Percentiles rank a stretch among this genome's conserved stretches.
Evolutionary conservation across 2,888 invertebrate genomes (phyloP).

Genomic region (Timema podura): DNA sequence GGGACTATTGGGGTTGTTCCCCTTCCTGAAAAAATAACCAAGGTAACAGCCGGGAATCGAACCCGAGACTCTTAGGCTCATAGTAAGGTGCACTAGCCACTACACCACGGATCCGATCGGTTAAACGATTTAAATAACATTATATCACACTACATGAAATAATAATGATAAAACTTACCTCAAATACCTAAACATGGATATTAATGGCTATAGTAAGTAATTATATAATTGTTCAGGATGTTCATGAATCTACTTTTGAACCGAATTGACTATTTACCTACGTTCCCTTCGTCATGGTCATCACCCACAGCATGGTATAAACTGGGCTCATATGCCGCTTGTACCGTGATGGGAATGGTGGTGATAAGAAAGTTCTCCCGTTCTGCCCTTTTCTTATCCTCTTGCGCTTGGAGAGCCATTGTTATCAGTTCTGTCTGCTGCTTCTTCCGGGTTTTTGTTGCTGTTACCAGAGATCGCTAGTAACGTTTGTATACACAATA

Average conservation of each 20-base stretch:
- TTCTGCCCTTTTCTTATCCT: slow-evolving; percentile 92
- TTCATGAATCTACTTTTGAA: neutral
- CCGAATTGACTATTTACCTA: neutral
- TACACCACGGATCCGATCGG: no score
- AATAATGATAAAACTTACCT: slow-evolving; percentile 33
- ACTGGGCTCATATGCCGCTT: slow-evolving; percentile 95
- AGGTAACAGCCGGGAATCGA: no score
- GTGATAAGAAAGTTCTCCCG: slow-evolving; percentile 93
- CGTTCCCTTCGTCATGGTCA: slow-evolving; percentile 77
- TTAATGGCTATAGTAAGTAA: no score
- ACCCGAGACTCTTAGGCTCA: no score
- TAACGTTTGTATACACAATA: no score
- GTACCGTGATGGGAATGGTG: slow-evolving; percentile 89
- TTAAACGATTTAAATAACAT: no score
- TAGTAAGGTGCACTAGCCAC: no score
- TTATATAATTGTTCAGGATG: neutral
- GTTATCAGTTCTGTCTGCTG: slow-evolving; percentile 98
- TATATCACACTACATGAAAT: no score
- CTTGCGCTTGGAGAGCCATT: slow-evolving; percentile 89
- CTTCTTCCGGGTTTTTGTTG: slow-evolving; percentile 97
- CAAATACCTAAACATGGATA: no score
- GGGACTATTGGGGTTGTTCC: no score
- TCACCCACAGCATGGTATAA: slow-evolving; percentile 77
- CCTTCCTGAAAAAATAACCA: no score
- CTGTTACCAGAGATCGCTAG: slow-evolving; percentile 91